Evolutionary conservation across 2,113 vertebrate genomes (phyloP).

Genomic region (Caracal caracal): DNA sequence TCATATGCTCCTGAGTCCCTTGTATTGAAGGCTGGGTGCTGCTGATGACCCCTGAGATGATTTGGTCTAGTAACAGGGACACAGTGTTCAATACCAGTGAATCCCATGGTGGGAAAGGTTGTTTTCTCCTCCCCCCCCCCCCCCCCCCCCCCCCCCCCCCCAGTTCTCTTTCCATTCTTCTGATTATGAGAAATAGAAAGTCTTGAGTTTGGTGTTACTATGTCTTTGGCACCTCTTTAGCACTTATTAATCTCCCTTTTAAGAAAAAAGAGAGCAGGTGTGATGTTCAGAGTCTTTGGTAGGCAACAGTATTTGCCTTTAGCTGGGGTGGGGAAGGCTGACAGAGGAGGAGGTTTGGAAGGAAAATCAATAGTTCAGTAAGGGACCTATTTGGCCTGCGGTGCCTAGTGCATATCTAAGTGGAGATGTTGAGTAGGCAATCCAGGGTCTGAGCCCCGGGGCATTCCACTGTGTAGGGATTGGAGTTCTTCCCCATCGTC

Average conservation of each 20-base stretch:
- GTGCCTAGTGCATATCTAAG: neutral
- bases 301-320: neutral
- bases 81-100: neutral
- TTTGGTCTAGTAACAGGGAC: neutral
- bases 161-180: neutral
- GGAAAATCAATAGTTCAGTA: neutral
- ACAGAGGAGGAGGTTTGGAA: neutral
- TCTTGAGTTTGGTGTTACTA: conserved; percentile 18
- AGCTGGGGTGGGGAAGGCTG: neutral
- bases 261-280: neutral
- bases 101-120: neutral
- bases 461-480: neutral
- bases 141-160: neutral
- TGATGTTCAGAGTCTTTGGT: neutral
- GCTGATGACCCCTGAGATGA: neutral
- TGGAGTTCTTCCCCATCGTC: neutral
- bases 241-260: conserved; percentile 2
- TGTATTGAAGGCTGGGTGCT: neutral
- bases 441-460: neutral
- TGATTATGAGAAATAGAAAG: neutral
- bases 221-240: conserved; percentile 43
- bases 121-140: neutral
- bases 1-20: neutral
- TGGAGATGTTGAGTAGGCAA: neutral
- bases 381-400: neutral